Evolutionary conservation across 1,140 invertebrate genomes (phyloP), one percentile per base, ranked within the genome.

Genomic region (Drosophila nikananu): DNA sequence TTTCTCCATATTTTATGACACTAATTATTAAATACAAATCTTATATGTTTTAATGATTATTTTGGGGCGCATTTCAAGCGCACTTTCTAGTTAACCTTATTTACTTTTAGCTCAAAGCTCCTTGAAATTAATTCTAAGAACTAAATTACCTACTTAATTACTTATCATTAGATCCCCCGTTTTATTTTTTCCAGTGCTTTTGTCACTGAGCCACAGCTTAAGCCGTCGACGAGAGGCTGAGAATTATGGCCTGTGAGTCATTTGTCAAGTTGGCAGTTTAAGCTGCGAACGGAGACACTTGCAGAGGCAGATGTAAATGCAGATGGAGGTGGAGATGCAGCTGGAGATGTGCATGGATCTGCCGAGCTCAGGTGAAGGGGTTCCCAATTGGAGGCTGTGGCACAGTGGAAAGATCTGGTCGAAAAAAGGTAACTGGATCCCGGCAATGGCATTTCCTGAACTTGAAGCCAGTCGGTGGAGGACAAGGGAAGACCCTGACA

Each of bases 191-290:
- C 5, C 17, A 63, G 63, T 66, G 30, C 21, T 44, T 8, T 9
- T 44, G 54, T 27, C 37, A 23, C 37, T 68, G 52, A 49, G 60
- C 63, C 62, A 74, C 68, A 64, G 70, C 67, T 58, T 46, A 61
- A 62, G 27, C 51, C 60, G 35, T 27, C 37, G 23, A 59, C 44
- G 77, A 49, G 54, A 79, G 30, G 46, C 2, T 32, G 51, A n/a
- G 65, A 57, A 39, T 25, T 57, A 57, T 57, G 54, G 54, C 54
- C 54, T 12, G 54, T 82, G 81, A 82, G 68, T 84, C 82, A 84
- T 86, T 81, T 78, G 78, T 81, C 77, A 77, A 57, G 27, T n/a
- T 66, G 60, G 42, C 79, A 51, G 66, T 30, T 74, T 51, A 44
- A 49, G 21, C 59, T 57, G 35, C 30, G 52, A 58, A 37, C 67